A percentile compares a stretch with the other conserved stretches of the same genome.
These are phyloP conservation scores for Diachrysia chrysitis DNA, from an alignment of 2,888 invertebrate genomes.

Conservation along the genomic window DNA sequence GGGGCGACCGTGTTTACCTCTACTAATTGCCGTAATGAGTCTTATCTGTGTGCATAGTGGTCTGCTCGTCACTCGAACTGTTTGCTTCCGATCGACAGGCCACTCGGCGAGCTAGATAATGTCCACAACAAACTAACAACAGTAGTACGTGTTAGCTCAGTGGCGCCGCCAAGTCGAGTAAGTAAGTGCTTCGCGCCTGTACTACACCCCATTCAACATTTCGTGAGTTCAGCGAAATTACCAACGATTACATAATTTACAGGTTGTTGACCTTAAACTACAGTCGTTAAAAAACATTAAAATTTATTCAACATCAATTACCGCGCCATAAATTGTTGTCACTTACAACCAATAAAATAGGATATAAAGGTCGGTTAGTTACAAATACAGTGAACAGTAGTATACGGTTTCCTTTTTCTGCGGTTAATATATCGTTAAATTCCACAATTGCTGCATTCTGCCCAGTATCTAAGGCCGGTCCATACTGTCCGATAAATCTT, in stretches of 20 bases:
- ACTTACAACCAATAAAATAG: conserved; percentile 44
- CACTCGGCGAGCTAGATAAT: conserved; percentile 70
- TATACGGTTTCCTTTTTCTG: conserved; percentile 67
- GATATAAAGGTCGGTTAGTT: conserved; percentile 56
- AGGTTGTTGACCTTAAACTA: conserved; percentile 51
- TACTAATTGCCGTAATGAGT: conserved; percentile 85
- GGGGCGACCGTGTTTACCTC: conserved; percentile 82
- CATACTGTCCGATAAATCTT: conserved; percentile 78
- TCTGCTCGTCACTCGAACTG: conserved; percentile 72
- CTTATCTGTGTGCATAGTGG: conserved; percentile 79
- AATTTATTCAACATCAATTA: conserved; percentile 41
- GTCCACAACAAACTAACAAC: conserved; percentile 60
- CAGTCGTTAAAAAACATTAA: conserved; percentile 13
- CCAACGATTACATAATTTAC: conserved; percentile 32
- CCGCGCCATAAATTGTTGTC: conserved; percentile 42
- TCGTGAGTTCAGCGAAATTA: conserved; percentile 41
- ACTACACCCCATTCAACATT: conserved; percentile 27
- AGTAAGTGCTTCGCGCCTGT: conserved; percentile 20
- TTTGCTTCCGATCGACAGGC: conserved; percentile 78
- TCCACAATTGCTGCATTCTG: conserved; percentile 69
- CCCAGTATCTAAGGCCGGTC: conserved; percentile 73
- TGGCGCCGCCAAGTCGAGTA: conserved; percentile 54
- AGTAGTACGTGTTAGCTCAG: conserved; percentile 45
- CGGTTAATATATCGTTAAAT: conserved; percentile 72
- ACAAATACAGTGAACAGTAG: conserved; percentile 49